Percentiles rank a stretch among this genome's conserved stretches.
These are phyloP conservation scores for Psittacula cyanocephala DNA, from an alignment of 2,113 vertebrate genomes.

Conservation along the genomic window DNA sequence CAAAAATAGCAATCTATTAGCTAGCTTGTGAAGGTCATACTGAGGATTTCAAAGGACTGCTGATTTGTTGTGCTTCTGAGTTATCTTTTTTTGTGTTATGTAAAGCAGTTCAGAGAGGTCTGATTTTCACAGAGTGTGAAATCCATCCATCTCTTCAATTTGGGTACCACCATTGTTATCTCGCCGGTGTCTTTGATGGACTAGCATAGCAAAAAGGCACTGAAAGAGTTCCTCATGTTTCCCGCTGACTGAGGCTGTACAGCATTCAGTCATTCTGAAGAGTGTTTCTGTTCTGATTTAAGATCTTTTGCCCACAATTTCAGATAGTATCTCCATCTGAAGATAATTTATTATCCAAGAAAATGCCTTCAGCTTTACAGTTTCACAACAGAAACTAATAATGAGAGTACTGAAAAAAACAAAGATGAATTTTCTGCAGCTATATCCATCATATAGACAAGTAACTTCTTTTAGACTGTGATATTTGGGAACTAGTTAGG, in stretches of 20 bases:
- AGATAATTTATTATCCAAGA: neutral
- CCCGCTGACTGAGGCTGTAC: neutral
- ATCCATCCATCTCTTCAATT: neutral
- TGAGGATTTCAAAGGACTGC: neutral
- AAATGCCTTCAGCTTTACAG: neutral
- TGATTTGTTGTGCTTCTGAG: neutral
- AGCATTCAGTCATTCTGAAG: neutral
- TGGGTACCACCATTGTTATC: neutral
- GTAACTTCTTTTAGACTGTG: neutral
- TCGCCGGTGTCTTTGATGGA: neutral
- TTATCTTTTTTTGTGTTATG: neutral
- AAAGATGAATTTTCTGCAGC: neutral
- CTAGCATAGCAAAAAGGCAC: neutral
- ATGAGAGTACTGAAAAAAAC: neutral
- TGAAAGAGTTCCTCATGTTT: neutral
- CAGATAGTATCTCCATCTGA: neutral
- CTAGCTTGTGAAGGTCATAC: neutral
- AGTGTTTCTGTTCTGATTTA: neutral
- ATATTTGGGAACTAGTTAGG: neutral
- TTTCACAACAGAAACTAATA: neutral
- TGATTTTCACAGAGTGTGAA: neutral
- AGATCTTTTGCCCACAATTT: neutral
- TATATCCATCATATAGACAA: neutral
- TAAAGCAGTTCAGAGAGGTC: neutral
- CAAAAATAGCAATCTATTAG: neutral